Conservation (phyloP, 2,797 vertebrate species). For the Pipistrellus kuhlii region DNA sequence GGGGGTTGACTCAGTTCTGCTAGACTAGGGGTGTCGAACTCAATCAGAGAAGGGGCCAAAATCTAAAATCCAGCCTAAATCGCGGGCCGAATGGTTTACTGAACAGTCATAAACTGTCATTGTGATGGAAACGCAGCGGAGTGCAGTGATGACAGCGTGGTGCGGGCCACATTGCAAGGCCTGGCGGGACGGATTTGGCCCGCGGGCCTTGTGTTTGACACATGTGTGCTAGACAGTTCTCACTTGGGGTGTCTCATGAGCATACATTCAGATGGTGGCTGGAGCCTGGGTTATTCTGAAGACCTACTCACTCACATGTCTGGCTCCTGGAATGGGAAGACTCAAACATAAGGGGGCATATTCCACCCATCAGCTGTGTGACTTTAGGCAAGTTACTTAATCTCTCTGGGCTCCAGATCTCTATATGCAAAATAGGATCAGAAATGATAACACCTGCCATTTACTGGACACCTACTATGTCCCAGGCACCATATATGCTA, state of each 20-base stretch:
- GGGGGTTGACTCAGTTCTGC: not conserved
- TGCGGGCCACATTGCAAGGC: too few species aligned
- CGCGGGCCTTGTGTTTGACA: too few species aligned
- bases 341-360: not conserved
- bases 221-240: not conserved
- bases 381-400: conserved; percentile 34
- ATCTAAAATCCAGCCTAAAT: too few species aligned
- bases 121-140: too few species aligned
- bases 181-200: too few species aligned
- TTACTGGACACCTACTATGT: not conserved
- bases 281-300: not conserved
- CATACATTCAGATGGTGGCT: not conserved
- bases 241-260: not conserved
- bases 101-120: too few species aligned
- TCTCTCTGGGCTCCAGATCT: not conserved
- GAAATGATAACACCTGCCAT: not conserved
- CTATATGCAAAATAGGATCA: not conserved
- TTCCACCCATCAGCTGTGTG: not conserved
- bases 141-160: too few species aligned
- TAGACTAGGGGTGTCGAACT: too few species aligned
- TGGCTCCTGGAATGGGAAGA: not conserved
- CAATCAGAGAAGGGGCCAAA: too few species aligned
- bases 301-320: not conserved
- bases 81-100: too few species aligned
- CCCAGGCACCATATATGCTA: not conserved